phyloP scores from a whole-genome alignment of 2,113 vertebrate genomes.

The Dromaius novaehollandiae region DNA sequence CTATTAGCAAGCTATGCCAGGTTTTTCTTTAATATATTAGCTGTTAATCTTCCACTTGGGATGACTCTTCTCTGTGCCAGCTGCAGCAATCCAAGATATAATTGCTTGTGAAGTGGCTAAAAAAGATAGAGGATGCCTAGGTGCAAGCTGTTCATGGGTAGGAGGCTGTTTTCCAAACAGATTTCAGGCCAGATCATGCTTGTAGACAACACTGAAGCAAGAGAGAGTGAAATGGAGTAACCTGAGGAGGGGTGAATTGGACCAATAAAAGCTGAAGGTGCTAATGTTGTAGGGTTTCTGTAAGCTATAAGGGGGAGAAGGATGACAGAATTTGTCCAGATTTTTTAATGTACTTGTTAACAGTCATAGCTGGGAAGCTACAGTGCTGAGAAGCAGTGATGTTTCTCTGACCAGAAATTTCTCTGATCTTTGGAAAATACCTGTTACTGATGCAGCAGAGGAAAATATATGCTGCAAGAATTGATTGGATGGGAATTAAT shows the following conservation, averaged over 20 bases:
- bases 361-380: neutral
- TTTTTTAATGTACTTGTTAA: neutral
- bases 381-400: neutral
- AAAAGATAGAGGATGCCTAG: neutral
- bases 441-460: neutral
- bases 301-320: neutral
- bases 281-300: neutral
- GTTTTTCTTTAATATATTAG: neutral
- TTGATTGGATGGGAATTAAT: conserved; percentile 5
- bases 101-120: neutral
- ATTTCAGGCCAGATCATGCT: neutral
- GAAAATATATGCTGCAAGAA: neutral
- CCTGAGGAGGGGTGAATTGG: neutral
- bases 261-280: neutral
- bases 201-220: neutral
- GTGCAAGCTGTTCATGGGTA: neutral
- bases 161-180: neutral
- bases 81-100: neutral
- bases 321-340: neutral
- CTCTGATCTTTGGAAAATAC: neutral
- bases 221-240: neutral
- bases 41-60: neutral
- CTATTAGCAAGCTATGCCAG: neutral
- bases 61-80: neutral
- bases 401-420: neutral